A percentile compares a stretch with the other conserved stretches of the same genome.
These are phyloP conservation scores for Choristoneura rosaceana DNA, from an alignment of 2,888 invertebrate species.

Conservation along the genomic window DNA sequence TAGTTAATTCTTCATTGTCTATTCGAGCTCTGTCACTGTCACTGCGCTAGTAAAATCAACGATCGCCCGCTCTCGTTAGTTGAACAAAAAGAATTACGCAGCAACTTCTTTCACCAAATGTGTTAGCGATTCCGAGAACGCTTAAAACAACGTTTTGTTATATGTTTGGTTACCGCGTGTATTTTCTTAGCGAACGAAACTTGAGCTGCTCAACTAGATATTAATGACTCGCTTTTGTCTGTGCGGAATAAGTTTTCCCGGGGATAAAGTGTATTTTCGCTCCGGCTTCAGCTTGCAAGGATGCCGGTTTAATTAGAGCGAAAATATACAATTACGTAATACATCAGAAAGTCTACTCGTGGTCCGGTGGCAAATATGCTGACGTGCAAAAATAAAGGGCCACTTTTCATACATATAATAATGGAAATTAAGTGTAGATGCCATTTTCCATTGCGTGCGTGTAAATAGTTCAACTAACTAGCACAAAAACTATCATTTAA, in stretches of 20 bases:
- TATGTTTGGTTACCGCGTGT: not conserved
- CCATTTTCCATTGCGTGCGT: too few species aligned
- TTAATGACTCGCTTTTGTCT: slow-evolving; percentile 17
- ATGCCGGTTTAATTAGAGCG: slow-evolving; percentile 6
- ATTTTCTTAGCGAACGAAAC: slow-evolving; percentile 16
- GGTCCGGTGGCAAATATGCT: not conserved
- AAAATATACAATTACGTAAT: slow-evolving; percentile 6
- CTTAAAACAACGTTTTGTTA: slow-evolving; percentile 14
- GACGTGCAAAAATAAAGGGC: too few species aligned
- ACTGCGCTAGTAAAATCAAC: not conserved
- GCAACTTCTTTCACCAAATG: not conserved
- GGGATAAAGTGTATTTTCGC: slow-evolving; percentile 1
- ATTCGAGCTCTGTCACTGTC: not conserved
- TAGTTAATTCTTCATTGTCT: too few species aligned
- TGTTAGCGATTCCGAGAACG: slow-evolving; percentile 5
- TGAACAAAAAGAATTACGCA: not conserved
- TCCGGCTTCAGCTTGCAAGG: slow-evolving; percentile 2
- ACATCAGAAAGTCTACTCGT: not conserved
- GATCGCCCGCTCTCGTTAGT: not conserved
- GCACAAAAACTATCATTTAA: too few species aligned
- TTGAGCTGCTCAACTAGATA: slow-evolving; percentile 20
- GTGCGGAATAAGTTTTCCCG: slow-evolving; percentile 1
- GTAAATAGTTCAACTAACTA: too few species aligned
- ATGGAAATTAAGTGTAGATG: too few species aligned
- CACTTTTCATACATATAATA: too few species aligned